Percentiles rank a stretch among this genome's conserved stretches.
phyloP scores from a whole-genome alignment of 1,140 invertebrate genomes.

The Capitella teleta region DNA sequence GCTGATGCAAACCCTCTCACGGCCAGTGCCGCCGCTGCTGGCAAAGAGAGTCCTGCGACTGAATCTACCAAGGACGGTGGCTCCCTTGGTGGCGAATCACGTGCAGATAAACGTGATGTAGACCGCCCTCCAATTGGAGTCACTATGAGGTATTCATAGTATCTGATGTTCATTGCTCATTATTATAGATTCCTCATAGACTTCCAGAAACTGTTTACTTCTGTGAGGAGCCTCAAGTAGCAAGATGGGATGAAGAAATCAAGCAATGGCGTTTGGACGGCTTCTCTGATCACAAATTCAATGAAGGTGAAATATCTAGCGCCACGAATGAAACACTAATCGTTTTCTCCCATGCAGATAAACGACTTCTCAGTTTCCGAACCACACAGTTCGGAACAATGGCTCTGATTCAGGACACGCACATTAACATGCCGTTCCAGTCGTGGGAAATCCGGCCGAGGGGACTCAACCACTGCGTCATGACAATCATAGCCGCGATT shows the following conservation, averaged over 20 bases:
- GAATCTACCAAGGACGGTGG: too few relatives aligned
- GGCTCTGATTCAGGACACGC: constrained; percentile 35
- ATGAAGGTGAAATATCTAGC: constrained; percentile 26
- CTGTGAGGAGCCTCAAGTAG: constrained; percentile 34
- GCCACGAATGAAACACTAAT: too few relatives aligned
- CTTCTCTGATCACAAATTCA: constrained; percentile 28
- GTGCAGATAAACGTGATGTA: too few relatives aligned
- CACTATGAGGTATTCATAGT: constrained; percentile 19
- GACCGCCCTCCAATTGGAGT: constrained; percentile 30
- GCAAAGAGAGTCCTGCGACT: too few relatives aligned
- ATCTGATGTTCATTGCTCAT: not conserved
- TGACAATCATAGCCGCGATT: constrained; percentile 36
- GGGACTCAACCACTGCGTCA: constrained; percentile 22
- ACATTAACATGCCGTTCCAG: constrained; percentile 43
- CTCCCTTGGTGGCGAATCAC: too few relatives aligned
- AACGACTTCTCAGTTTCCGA: constrained; percentile 27
- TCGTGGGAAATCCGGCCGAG: constrained; percentile 25
- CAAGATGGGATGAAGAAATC: constrained; percentile 31
- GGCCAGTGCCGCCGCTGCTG: too few relatives aligned
- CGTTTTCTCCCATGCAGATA: constrained; percentile 1
- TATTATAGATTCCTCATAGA: constrained; percentile 16
- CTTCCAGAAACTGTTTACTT: constrained; percentile 30
- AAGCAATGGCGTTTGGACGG: constrained; percentile 34
- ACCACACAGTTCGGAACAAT: constrained; percentile 34
- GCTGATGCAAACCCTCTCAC: too few relatives aligned